Base-by-base conservation (phyloP, 1,140 invertebrate genomes). In the Drosophila carrolli region DNA sequence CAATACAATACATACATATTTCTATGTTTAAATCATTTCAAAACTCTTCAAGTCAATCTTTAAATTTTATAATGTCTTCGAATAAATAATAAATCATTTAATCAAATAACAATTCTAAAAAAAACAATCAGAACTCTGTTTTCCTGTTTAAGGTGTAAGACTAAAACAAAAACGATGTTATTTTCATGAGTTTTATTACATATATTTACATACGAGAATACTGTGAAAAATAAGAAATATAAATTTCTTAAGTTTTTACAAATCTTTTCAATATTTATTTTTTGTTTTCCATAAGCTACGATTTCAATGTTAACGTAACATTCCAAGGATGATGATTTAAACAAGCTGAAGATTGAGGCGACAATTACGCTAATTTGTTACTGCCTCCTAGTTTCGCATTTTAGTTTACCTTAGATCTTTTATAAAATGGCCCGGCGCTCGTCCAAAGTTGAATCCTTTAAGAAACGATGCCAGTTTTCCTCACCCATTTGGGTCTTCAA, bases 401-500 rank as follows among this genome's bases (percentile, higher is more conserved):
- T 43, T n/a, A 8, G n/a, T 2, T 5, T 14, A 10, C 46, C 47
- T 96, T 16, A 16, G 16, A 16, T 16, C 16, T 16, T 97, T 93
- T 98, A 98, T 94, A 97, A 95, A 79, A 94, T 94, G 68, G 95
- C 94, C 46, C 99, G 95, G 65, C 98, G 95, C 92, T 98, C 97
- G 84, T 96, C 96, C 57, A 99, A 94, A 86, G 97, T 97, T 86
- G 95, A 99, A 93, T 99, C 98, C 90, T 98, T 97, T 50, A 97
- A 96, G 94, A 99, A 99, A 81, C 95, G 95, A 90, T 96, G 96
- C 98, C 98, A 99, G 93, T 98, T 98, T 91, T 98, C 98, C 81
- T 98, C 97, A 63, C 98, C 98, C 60, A 99, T 97, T 94, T 99
- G 98, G 90, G 96, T 96, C 94, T 99, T 99, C 93, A 99, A 99